phyloP scores from a whole-genome alignment of 2,797 vertebrate genomes.

The Leucoraja ocellata region DNA sequence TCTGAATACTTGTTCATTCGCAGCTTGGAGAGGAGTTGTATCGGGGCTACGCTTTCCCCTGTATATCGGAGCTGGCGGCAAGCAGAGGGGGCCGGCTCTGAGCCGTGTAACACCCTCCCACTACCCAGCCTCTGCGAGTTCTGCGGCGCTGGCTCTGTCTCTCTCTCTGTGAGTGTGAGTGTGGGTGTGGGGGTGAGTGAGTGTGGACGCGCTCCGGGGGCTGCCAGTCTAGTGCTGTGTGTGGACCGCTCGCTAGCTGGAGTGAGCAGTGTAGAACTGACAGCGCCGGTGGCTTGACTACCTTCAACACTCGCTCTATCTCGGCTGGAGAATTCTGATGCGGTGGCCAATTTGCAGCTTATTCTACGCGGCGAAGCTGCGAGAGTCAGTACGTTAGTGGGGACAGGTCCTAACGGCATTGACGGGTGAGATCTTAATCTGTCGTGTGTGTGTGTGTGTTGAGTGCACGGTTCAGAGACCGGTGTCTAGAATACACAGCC shows the following conservation, averaged over 20 bases:
- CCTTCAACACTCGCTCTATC: background rate
- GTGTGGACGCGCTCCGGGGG: no score
- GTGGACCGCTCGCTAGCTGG: background rate
- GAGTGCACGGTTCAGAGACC: background rate
- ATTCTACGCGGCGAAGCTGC: background rate
- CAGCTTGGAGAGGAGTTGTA: background rate
- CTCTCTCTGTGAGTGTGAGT: no score
- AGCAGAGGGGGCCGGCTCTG: background rate
- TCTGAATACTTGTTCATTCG: background rate
- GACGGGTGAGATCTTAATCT: background rate
- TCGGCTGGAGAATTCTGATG: background rate
- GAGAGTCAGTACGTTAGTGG: background rate
- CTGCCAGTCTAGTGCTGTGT: no score
- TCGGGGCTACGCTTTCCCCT: background rate
- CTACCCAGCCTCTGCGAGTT: no score
- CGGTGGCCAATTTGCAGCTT: background rate
- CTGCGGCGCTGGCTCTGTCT: no score
- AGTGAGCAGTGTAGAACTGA: background rate
- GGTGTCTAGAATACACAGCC: background rate
- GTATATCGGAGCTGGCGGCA: background rate
- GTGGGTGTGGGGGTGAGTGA: no score
- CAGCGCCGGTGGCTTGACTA: no score
- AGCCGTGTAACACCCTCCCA: background rate
- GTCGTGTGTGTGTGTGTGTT: background rate
- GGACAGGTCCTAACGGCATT: background rate